Evolutionary conservation across 2,888 invertebrate genomes (phyloP).

Genomic region (Xanthostigma xanthostigma): DNA sequence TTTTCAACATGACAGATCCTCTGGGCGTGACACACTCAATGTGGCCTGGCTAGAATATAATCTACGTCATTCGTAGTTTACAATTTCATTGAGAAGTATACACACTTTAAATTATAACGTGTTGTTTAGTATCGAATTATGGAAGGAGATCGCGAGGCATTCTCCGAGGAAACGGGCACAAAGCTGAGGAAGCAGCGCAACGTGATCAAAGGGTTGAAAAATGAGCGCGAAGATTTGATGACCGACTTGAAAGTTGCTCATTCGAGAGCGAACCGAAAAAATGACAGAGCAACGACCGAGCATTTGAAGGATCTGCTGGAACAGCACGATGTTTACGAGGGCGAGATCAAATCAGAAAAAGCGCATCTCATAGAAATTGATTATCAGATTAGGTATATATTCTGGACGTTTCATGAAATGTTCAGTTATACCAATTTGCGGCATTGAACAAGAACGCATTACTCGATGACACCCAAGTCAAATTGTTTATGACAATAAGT

Average conservation of each 20-base stretch:
- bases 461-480: no score
- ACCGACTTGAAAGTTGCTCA: constrained; percentile 43
- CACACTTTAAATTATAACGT: neutral
- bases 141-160: constrained; percentile 62
- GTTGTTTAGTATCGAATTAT: constrained; percentile 54
- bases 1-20: no score
- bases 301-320: constrained; percentile 37
- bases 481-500: no score
- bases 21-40: no score
- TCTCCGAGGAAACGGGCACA: constrained; percentile 52
- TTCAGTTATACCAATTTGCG: neutral
- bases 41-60: no score
- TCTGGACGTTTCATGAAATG: neutral
- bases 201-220: constrained; percentile 41
- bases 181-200: constrained; percentile 47
- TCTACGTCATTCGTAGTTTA: no score
- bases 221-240: constrained; percentile 46
- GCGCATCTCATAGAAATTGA: constrained; percentile 31
- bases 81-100: no score
- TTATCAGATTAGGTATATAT: constrained; percentile 29
- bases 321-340: constrained; percentile 34
- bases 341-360: constrained; percentile 23
- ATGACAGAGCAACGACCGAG: constrained; percentile 35
- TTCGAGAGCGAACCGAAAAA: constrained; percentile 38
- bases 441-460: no score